Base-by-base conservation (phyloP, 2,113 vertebrate species). In the Dasyprocta punctata region DNA sequence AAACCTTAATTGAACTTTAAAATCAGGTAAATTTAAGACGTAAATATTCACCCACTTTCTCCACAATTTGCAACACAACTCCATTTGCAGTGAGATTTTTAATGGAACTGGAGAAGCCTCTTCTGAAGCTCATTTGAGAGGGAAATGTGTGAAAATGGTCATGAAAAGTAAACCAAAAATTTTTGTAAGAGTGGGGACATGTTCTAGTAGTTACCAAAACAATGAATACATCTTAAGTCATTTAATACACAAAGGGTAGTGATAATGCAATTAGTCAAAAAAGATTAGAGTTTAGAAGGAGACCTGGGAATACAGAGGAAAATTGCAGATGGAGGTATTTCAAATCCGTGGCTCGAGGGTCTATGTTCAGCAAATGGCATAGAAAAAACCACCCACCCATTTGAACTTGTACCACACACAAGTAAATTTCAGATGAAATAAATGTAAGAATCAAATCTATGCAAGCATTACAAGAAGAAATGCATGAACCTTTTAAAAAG, bases 1-100 rank as follows among this genome's bases (percentile, higher is more conserved):
- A 98, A 98, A 87, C 69, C 61, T 89, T 65, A 96, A 88, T 96
- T 93, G 92, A 91, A 49, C 86, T 98, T 97, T 97, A 97, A 98
- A 98, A 80, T 67, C 67, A 87, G 56, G 63, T 69, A 20, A 69
- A 52, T 60, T 81, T 75, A 92, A 87, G 77, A 87, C 80, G 20
- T 61, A 89, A 94, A 86, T 85, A 90, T 47, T 93, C 33, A 87
- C 13, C 80, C 30, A 8, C 2, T 36, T 96, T 92, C 87, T 36
- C 41, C 33, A n/a, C 73, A n/a, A 47, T 30, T 73, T 86, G 73
- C 83, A 94, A 84, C 38, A 28, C 9, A 56, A 10, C 86, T 26
- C 67, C 30, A 36, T 69, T 80, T 95, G 7, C 61, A 92, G 0
- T 36, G 60, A 69, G 58, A 58, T 81, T 82, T 91, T 93, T 58